A percentile compares a stretch with the other conserved stretches of the same genome.
phyloP scores from a whole-genome alignment of 1,140 invertebrate genomes.

The Listronotus bonariensis region DNA sequence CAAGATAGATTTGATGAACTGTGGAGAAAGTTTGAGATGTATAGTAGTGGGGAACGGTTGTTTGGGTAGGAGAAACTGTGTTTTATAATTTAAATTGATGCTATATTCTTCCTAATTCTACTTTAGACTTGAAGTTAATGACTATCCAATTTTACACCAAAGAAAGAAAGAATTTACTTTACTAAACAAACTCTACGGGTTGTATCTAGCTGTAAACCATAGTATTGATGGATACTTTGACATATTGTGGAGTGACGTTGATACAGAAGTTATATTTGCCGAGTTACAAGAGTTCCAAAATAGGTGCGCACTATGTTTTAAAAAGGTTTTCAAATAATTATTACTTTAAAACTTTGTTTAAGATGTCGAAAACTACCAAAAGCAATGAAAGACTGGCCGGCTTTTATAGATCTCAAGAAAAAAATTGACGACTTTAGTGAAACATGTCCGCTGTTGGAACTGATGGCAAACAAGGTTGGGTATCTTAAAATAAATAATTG shows the following conservation, averaged over 20 bases:
- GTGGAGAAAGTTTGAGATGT: conserved; percentile 78
- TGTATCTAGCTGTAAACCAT: conserved; percentile 81
- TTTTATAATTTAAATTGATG: neutral
- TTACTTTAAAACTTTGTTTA: conserved; percentile 15
- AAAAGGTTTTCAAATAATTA: too few species aligned
- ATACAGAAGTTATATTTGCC: conserved; percentile 79
- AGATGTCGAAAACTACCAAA: conserved; percentile 79
- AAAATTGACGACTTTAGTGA: conserved; percentile 92
- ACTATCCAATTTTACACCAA: conserved; percentile 77
- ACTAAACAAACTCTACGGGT: conserved; percentile 78
- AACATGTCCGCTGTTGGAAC: conserved; percentile 81
- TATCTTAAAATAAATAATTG: neutral
- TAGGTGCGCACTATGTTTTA: conserved; percentile 60
- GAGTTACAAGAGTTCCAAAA: conserved; percentile 83
- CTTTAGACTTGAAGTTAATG: conserved; percentile 66
- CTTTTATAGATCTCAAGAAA: conserved; percentile 82
- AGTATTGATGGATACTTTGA: conserved; percentile 85
- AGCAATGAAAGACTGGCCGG: conserved; percentile 87
- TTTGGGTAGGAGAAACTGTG: conserved; percentile 64
- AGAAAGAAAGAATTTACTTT: conserved; percentile 83
- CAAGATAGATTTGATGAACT: conserved; percentile 75
- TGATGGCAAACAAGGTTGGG: conserved; percentile 80
- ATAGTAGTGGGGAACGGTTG: conserved; percentile 77
- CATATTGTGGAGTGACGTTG: conserved; percentile 80
- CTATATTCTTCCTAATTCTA: neutral